Evolutionary conservation across 2,797 vertebrate genomes (phyloP).

Genomic region (Mus minutoides): DNA sequence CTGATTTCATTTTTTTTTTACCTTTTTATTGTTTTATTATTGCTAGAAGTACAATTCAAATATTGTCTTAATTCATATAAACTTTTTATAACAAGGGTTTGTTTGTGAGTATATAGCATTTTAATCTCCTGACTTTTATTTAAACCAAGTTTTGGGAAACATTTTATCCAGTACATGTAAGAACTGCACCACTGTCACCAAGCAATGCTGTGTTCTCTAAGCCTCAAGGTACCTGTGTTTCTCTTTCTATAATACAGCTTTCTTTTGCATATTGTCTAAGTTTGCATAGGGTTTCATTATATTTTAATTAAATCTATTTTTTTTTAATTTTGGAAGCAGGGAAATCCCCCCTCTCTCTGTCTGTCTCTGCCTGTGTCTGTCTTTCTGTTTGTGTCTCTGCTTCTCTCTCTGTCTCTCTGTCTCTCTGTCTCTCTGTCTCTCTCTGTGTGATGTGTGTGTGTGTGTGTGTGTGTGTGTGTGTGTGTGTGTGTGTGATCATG

Average conservation of each 20-base stretch:
- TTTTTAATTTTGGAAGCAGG: background rate
- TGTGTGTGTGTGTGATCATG: no score
- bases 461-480: background rate
- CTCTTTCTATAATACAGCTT: background rate
- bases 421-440: background rate
- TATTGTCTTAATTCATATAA: background rate
- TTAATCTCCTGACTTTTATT: background rate
- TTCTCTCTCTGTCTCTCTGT: background rate
- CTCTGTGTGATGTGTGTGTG: background rate
- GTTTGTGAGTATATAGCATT: background rate
- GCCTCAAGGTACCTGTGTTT: background rate
- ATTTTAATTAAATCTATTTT: background rate
- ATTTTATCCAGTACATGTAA: background rate
- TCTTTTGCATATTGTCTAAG: background rate
- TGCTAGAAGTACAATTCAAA: background rate
- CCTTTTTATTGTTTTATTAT: background rate
- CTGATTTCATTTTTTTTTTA: background rate
- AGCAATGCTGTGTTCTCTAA: background rate
- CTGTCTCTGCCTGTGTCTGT: no score
- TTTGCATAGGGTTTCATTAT: background rate
- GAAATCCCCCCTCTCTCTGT: background rate
- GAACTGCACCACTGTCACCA: background rate
- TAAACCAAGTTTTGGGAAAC: background rate
- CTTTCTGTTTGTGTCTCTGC: no score
- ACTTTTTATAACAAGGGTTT: background rate